Evolutionary conservation across 2,888 invertebrate species (phyloP).

Genomic region (Aphidius colemani): DNA sequence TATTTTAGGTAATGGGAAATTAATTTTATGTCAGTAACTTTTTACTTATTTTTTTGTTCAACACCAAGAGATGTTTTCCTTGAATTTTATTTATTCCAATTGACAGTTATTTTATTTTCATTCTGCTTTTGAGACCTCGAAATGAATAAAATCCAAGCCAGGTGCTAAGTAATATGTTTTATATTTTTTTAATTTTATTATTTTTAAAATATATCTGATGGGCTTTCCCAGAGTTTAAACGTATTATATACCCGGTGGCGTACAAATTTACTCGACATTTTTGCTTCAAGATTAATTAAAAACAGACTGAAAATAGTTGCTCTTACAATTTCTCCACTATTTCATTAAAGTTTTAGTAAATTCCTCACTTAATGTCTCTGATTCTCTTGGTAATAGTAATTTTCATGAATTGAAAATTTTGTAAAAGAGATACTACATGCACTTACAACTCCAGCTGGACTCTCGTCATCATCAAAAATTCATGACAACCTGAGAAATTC

Average conservation of each 20-base stretch:
- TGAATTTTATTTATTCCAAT: too few species aligned
- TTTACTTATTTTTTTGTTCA: too few species aligned
- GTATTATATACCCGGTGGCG: conserved; percentile 53
- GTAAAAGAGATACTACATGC: not conserved
- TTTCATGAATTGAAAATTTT: conserved; percentile 11
- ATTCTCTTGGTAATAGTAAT: conserved; percentile 13
- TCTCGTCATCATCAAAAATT: not conserved
- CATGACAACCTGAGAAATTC: too few species aligned
- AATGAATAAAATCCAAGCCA: conserved; percentile 33
- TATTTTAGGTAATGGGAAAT: too few species aligned
- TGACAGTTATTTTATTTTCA: not conserved
- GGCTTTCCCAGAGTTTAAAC: conserved; percentile 32
- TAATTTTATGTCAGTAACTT: too few species aligned
- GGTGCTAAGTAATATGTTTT: conserved; percentile 43
- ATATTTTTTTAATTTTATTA: conserved; percentile 37
- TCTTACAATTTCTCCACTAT: conserved; percentile 1
- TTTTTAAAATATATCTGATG: conserved; percentile 22
- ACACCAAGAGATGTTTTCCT: too few species aligned
- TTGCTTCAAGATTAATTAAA: conserved; percentile 57
- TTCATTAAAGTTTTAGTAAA: not conserved
- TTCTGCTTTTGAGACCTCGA: not conserved
- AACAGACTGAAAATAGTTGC: conserved; percentile 52
- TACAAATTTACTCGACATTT: conserved; percentile 44
- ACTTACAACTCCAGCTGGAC: not conserved
- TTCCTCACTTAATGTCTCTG: not conserved